phyloP scores from a whole-genome alignment of 1,140 invertebrate species.

The Pseudomyrmex concolor region DNA sequence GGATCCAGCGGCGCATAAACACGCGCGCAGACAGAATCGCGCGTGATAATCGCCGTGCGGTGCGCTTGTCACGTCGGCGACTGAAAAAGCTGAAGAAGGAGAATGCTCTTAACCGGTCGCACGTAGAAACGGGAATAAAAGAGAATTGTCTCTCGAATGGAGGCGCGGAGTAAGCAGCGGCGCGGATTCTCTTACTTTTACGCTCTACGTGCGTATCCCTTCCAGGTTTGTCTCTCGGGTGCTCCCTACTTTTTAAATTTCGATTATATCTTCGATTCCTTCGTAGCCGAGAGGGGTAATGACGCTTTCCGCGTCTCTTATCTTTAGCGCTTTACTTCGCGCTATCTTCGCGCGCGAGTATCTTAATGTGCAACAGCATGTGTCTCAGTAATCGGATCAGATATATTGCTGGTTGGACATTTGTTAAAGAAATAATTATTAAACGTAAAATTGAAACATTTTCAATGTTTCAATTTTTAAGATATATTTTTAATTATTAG shows the following conservation, averaged over 20 bases:
- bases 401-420: too few species aligned
- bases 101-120: conserved; percentile 66
- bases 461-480: too few species aligned
- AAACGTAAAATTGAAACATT: too few species aligned
- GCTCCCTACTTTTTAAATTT: conserved; percentile 41
- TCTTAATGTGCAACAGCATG: not conserved
- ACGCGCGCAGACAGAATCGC: conserved; percentile 23
- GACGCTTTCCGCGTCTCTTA: conserved; percentile 48
- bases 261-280: conserved; percentile 50
- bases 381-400: not conserved
- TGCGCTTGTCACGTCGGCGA: conserved; percentile 74
- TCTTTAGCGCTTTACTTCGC: not conserved
- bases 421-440: too few species aligned
- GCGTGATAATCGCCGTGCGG: conserved; percentile 64
- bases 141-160: conserved; percentile 76
- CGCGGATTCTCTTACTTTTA: conserved; percentile 52
- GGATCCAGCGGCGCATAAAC: not conserved
- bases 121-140: conserved; percentile 75
- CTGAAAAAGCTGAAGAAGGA: conserved; percentile 80
- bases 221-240: conserved; percentile 27
- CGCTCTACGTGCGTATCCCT: conserved; percentile 26
- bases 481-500: too few species aligned
- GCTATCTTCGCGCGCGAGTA: not conserved
- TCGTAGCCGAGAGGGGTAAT: not conserved
- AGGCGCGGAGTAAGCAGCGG: conserved; percentile 50